phyloP scores from a whole-genome alignment of 2,113 vertebrate genomes.

The Catagonus wagneri region DNA sequence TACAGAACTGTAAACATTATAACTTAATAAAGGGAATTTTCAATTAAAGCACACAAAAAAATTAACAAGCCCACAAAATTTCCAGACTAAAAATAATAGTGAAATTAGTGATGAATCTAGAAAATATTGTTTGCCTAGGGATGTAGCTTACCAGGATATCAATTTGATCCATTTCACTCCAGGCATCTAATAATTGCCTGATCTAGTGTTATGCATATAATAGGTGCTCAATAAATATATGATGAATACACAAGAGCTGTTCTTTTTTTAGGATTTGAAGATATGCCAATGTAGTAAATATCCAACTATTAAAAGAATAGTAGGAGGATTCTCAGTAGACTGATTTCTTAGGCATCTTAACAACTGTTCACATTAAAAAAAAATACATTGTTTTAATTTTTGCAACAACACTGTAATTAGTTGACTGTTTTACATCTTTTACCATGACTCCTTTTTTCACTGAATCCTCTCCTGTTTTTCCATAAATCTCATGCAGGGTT shows the following conservation, averaged over 20 bases:
- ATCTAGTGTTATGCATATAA: neutral
- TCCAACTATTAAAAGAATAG: neutral
- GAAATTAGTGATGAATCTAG: neutral
- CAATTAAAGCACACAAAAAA: neutral
- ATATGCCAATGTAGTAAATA: neutral
- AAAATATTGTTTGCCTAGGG: neutral
- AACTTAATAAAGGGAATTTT: neutral
- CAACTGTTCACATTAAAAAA: neutral
- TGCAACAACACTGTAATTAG: neutral
- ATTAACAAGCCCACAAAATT: neutral
- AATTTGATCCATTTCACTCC: neutral
- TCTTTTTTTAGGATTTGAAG: neutral
- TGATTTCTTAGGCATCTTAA: conserved; percentile 39
- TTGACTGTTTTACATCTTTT: conserved; percentile 13
- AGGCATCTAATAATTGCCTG: neutral
- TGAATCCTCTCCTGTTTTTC: neutral
- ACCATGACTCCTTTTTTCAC: neutral
- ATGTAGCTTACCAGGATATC: neutral
- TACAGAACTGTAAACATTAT: neutral
- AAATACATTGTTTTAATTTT: neutral
- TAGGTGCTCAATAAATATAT: neutral
- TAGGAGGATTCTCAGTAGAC: neutral
- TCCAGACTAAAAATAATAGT: conserved; percentile 2
- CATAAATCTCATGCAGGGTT: neutral
- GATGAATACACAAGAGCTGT: neutral